Base-by-base conservation (phyloP, 2,113 vertebrate species). In the Collichthys lucidus region DNA sequence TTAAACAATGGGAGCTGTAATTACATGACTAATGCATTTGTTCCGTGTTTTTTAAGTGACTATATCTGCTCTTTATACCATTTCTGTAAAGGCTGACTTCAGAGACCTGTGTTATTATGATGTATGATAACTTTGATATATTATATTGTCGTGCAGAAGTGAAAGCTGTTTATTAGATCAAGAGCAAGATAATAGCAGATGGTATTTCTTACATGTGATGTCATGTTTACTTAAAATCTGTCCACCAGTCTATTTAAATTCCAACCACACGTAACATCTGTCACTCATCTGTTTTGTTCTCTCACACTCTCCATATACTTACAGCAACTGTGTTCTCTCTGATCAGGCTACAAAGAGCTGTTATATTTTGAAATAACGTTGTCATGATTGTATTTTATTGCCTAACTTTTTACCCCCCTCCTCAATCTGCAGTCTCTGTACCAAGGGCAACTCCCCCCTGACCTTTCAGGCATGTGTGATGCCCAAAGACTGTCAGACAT, bases 401-500 rank as follows among this genome's bases (percentile, higher is more conserved):
- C 57, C 44, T n/a, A 35, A 1, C 10, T 17, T 35, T 49, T 46
- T 63, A 46, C 64, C 67, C 24, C 68, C 67, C 24, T 77, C 61
- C 31, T 71, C 22, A 20, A 74, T 80, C 67, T 76, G 35, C 82
- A 99, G 98, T 90, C 94, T 97, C 20, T 99, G 98, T 42, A 80
- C 77, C 57, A 96, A 95, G 83, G 97, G 96, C 69, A 88, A 87
- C 17, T 60, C 93, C 20, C 95, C 96, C 0, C 74, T 96, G 84
- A 97, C 95, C 69, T 96, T 95, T 86, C 96, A 95, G 91, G 89
- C 96, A 2, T 99, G 98, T 5, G 76, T 97, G 78, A 91, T 99
- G 72, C 94, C 97, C 24, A 96, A 93, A 88, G 96, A 97, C 94
- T 99, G 98, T 2, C 90, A 95, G 79, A 92, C 88, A 0, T 96